phyloP scores from a whole-genome alignment of 1,140 invertebrate species.

The Drosophila repletoides region DNA sequence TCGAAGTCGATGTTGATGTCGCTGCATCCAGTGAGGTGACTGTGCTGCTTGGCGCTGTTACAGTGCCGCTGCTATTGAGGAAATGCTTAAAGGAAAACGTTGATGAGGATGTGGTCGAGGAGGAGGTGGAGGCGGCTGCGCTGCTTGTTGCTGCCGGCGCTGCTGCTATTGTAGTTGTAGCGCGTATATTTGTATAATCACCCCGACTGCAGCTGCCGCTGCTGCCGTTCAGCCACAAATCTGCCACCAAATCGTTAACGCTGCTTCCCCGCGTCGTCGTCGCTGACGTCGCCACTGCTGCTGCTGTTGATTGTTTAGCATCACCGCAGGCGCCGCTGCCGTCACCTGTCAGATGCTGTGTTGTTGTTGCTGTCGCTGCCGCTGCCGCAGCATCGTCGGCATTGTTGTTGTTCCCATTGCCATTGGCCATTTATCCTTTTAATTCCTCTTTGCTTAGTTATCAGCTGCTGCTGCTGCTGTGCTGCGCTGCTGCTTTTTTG shows the following conservation, averaged over 20 bases:
- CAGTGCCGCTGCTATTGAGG: conserved; percentile 82
- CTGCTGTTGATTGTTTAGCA: conserved; percentile 12
- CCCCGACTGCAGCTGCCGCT: background rate
- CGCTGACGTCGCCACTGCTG: conserved; percentile 1
- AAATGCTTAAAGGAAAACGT: conserved; percentile 92
- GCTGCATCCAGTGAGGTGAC: conserved; percentile 66
- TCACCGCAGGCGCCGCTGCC: conserved; percentile 30
- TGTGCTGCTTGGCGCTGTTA: conserved; percentile 73
- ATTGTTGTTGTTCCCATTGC: conserved; percentile 70
- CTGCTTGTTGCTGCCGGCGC: conserved; percentile 1
- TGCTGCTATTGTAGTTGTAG: conserved; percentile 8
- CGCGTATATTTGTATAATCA: no score
- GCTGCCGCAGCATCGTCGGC: conserved; percentile 49
- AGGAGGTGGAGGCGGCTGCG: background rate
- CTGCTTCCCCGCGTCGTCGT: conserved; percentile 4
- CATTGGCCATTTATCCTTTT: conserved; percentile 65
- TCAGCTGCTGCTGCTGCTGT: background rate
- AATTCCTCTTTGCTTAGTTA: background rate
- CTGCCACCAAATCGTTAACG: conserved; percentile 71
- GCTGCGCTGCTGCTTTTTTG: background rate
- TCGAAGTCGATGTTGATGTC: background rate
- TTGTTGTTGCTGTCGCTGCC: conserved; percentile 22
- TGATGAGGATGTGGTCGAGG: conserved; percentile 38
- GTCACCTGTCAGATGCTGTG: conserved; percentile 32
- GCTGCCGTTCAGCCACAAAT: conserved; percentile 56